Conservation (phyloP, 2,113 vertebrate genomes). For the Callochromis pleurospilus region DNA sequence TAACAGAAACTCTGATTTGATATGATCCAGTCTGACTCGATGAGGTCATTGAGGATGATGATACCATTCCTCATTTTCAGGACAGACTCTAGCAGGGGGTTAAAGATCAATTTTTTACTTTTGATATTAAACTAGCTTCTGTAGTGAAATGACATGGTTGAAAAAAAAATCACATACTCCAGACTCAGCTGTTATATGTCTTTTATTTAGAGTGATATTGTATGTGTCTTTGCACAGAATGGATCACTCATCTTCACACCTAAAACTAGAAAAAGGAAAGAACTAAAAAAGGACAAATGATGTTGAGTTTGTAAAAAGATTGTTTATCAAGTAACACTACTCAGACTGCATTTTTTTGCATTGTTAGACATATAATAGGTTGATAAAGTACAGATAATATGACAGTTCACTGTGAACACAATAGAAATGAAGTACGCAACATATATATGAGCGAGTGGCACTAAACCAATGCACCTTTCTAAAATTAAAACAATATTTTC, state of each 20-base stretch:
- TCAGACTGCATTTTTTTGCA: background rate
- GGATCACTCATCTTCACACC: background rate
- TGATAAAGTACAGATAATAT: background rate
- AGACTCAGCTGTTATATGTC: background rate
- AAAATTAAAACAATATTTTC: background rate
- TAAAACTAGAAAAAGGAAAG: background rate
- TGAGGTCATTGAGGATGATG: background rate
- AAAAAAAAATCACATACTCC: background rate
- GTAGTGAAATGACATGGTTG: background rate
- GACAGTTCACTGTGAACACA: background rate
- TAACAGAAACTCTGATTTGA: background rate
- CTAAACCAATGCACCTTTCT: background rate
- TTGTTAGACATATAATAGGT: background rate
- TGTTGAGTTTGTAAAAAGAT: background rate
- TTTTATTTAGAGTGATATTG: background rate
- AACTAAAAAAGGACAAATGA: background rate
- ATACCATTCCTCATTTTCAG: background rate
- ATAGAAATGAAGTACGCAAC: background rate
- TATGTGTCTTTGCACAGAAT: background rate
- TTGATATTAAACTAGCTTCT: background rate
- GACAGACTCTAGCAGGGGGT: background rate
- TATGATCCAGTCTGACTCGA: background rate
- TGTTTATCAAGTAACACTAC: background rate
- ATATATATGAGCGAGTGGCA: background rate
- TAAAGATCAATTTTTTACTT: background rate